Evolutionary conservation across 2,113 vertebrate species (phyloP).

Genomic region (Peromyscus maniculatus): DNA sequence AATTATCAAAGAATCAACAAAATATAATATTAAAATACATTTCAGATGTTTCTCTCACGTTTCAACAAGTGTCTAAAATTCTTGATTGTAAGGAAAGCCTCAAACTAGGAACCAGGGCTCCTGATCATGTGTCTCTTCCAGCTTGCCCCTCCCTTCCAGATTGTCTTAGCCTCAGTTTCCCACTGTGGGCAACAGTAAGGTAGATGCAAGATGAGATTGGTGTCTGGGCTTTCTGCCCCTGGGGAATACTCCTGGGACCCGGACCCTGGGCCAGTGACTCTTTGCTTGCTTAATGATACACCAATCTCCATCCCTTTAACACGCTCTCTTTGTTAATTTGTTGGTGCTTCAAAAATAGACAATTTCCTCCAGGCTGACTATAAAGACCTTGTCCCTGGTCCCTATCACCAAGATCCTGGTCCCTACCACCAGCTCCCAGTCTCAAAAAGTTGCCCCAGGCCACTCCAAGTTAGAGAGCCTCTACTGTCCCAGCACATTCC

Average conservation of each 20-base stretch:
- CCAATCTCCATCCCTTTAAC: background rate
- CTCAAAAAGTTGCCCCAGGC: background rate
- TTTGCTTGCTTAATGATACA: background rate
- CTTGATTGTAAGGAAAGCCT: background rate
- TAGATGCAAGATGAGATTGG: background rate
- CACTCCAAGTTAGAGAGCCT: background rate
- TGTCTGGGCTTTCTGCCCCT: background rate
- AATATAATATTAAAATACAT: background rate
- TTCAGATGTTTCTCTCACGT: background rate
- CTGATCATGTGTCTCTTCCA: background rate
- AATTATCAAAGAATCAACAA: background rate
- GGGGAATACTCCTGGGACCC: background rate
- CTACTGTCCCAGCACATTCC: background rate
- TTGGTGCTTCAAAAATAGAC: background rate
- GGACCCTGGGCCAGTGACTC: background rate
- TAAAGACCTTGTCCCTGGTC: background rate
- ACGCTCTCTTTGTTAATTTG: background rate
- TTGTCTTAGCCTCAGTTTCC: constrained; percentile 12
- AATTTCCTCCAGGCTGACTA: background rate
- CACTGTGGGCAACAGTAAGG: background rate
- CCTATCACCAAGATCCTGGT: background rate
- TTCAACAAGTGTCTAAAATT: constrained; percentile 34
- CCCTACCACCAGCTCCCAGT: background rate
- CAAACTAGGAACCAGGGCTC: background rate
- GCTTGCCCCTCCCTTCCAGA: background rate